Evolutionary conservation across 30 jellyfish, hydroid and myxozoan genomes (phyloP), one percentile per base, ranked within the genome.

Genomic region (Turritopsis dohrnii): DNA sequence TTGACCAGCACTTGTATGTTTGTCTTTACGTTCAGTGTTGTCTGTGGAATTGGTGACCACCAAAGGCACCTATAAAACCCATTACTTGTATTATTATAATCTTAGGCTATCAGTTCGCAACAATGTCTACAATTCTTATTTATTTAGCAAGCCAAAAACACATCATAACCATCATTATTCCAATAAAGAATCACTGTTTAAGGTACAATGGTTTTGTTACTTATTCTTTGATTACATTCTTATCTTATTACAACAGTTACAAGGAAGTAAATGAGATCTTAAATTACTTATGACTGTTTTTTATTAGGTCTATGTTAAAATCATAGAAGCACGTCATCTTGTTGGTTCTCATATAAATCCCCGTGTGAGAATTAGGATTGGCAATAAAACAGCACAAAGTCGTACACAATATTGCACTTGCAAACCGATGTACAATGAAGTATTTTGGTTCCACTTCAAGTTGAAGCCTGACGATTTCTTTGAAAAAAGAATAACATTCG

Each of bases 301-400:
- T 0, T 66, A 25, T 27, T 69, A 90, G 97, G 94, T 91, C 52
- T 81, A 96, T 52, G 79, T 91, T 3, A 91, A 91, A 60, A 83
- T 91, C 79, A 53, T 91, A 21, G 94, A 91, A 72, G 97, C 89
- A 23, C 84, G 97, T 19, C 97, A 91, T 73, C 96, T 91, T 1
- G 89, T 96, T 4, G 97, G 97, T 29, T 90, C 90, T 24, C 87
- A 87, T 86, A 91, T 91, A 66, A 88, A 85, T 77, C 97, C 97
- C 0, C 88, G 85, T 27, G 96, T 86, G 60, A 80, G 88, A 28
- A 88, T 91, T 13, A 75, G 94, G 13, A 84, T 86, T 66, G 96
- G 94, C 28, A 85, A 87, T 28, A 96, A 91, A 83, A 73, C 96
- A 16, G 87, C 75, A 84, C 97, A 91, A 54, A 91, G 96, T 9